phyloP scores from a whole-genome alignment of 2,888 invertebrate genomes.

The Eulithis prunata region DNA sequence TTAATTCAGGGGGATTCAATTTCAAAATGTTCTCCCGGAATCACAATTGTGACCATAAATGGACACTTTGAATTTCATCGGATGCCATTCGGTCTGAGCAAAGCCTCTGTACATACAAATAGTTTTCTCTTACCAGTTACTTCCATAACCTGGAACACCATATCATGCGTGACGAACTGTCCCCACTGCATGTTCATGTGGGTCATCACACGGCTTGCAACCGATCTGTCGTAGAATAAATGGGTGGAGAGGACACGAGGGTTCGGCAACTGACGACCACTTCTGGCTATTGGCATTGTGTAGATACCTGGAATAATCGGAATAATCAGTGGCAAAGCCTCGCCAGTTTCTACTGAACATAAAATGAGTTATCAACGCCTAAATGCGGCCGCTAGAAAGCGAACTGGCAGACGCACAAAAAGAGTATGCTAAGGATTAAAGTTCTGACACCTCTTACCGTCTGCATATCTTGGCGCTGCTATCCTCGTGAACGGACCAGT shows the following conservation, averaged over 20 bases:
- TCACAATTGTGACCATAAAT: background rate
- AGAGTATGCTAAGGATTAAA: too few relatives aligned
- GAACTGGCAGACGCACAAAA: too few relatives aligned
- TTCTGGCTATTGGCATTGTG: slow-evolving; percentile 80
- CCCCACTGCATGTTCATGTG: slow-evolving; percentile 89
- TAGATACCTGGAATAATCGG: slow-evolving; percentile 61
- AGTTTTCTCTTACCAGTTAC: slow-evolving; percentile 65
- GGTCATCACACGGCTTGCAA: slow-evolving; percentile 80
- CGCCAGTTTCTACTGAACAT: too few relatives aligned
- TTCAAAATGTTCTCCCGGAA: too few relatives aligned
- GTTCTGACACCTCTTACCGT: slow-evolving; percentile 70
- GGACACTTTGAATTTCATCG: background rate
- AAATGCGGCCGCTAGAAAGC: too few relatives aligned
- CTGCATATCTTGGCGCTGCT: slow-evolving; percentile 84
- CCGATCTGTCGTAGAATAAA: slow-evolving; percentile 81
- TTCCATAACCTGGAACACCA: slow-evolving; percentile 86
- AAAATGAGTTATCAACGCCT: too few relatives aligned
- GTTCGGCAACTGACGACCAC: slow-evolving; percentile 85
- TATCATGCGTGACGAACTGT: slow-evolving; percentile 89
- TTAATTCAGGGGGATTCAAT: too few relatives aligned
- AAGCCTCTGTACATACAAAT: background rate
- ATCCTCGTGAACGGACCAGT: slow-evolving; percentile 84
- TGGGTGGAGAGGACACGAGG: slow-evolving; percentile 86
- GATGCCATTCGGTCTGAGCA: background rate
- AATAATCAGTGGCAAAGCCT: too few relatives aligned